Conservation (phyloP, 2,888 invertebrate genomes). For the Scaptomyza polygonia region DNA sequence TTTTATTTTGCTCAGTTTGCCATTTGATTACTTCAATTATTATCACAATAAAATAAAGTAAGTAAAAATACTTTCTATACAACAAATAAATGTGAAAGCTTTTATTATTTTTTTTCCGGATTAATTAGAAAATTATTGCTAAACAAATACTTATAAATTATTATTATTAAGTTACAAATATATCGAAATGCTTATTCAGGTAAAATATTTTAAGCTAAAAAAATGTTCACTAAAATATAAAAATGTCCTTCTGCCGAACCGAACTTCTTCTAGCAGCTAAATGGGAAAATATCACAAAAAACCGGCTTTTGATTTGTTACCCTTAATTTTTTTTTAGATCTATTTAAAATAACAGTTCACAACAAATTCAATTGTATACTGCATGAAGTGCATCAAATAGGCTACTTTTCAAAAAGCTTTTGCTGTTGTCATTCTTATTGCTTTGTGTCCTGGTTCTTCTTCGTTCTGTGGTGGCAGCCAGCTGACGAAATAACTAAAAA, state of each 20-base stretch:
- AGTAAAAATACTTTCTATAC: neutral
- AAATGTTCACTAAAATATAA: neutral
- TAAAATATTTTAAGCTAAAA: neutral
- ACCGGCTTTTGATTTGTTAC: too few species aligned
- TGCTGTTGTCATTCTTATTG: conserved; percentile 1
- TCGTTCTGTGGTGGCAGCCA: conserved; percentile 45
- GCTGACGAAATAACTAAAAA: conserved; percentile 38
- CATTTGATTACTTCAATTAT: neutral
- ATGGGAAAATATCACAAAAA: too few species aligned
- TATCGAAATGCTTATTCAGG: too few species aligned
- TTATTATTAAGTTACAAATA: too few species aligned
- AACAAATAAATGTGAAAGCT: too few species aligned
- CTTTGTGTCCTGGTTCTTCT: conserved; percentile 16
- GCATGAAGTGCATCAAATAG: conserved; percentile 10
- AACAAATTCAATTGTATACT: neutral
- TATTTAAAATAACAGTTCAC: neutral
- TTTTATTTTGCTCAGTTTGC: too few species aligned
- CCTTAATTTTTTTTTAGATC: too few species aligned
- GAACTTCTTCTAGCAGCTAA: too few species aligned
- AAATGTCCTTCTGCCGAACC: neutral
- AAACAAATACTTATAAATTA: too few species aligned
- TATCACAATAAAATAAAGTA: neutral
- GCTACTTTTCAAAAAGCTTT: neutral
- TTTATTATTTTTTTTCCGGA: too few species aligned
- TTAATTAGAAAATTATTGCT: too few species aligned